Evolutionary conservation across 2,888 invertebrate genomes (phyloP), one percentile per base, ranked within the genome.

Genomic region (Rhyacophila evoluta): DNA sequence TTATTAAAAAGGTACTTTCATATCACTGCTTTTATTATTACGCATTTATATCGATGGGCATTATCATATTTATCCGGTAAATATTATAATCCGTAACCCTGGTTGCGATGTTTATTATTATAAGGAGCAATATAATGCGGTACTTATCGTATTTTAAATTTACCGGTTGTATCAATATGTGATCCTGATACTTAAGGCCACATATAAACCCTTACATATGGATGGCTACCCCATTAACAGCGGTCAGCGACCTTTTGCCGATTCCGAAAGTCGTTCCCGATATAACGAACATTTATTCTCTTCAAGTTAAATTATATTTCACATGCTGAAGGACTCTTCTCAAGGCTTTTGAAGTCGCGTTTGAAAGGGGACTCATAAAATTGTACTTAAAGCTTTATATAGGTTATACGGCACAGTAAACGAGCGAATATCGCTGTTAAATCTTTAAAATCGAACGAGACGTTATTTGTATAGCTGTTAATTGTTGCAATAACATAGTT

Each of bases 221-320:
- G 10, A 55, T 19, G 19, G 19, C 15, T 55, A 55, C 25, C 41
- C 19, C 55, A 55, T 55, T 55, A 55, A 55, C 25, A 19, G 55
- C 25, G 55, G 55, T 55, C 55, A 55, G 55, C 55, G 55, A 55
- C 25, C 55, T 55, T 55, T 55, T 55, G 2, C 8, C 55, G 19
- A 25, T 55, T 25, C 55, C 3, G 55, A 19, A 55, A 19, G 19
- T 55, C 15, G 55, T 19, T 55, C 19, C 19, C 12, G 25, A 55
- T 55, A 19, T 55, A 55, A 55, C 55, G 55, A 19, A 8, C 55
- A 19, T 55, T 55, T 55, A 55, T 55, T 55, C 55, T 55, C 55
- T 55, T 55, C 55, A 55, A 19, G 15, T 19, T 55, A 55, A 55
- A 19, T 55, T 55, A 55, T 25, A 55, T 55, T 55, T 19, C 55